Base-by-base conservation (phyloP, 2,113 vertebrate species). In the Odobenus rosmarus region DNA sequence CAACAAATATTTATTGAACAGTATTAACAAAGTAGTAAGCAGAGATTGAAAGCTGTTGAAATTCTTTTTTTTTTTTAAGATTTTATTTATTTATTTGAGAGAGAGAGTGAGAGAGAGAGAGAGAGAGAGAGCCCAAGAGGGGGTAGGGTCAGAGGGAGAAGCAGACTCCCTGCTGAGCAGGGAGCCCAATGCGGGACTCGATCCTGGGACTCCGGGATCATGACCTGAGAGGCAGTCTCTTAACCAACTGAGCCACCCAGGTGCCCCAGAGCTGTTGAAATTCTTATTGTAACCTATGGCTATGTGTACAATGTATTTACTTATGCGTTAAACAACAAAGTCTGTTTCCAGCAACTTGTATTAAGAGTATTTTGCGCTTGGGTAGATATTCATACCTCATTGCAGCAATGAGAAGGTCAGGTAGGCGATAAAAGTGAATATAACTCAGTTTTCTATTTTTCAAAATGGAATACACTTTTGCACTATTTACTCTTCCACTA, bases 401-500 rank as follows among this genome's bases (percentile, higher is more conserved):
- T 64, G 62, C 24, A 79, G 28, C 28, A 84, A 72, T 71, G 15
- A 82, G 61, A 57, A 79, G 33, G 46, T 67, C 23, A 61, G 7
- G 59, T 28, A 81, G 46, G 74, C 46, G 36, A 87, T 36, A 87
- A 90, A 33, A 26, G 36, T 39, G 26, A 80, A 86, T 14, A 79
- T 28, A 84, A 90, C 28, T 94, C 57, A 64, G n/a, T 77, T 93
- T 85, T 92, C n/a, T 86, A 23, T 33, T 85, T 93, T 95, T 61
- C 62, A 85, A 62, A 96, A 85, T 16, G 39, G n/a, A 69, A 79
- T 64, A 9, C 26, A 23, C 85, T 24, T 77, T 28, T 83, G 42
- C 23, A 79, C 53, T 83, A 88, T 77, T 77, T 61, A 88, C 28
- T 55, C 62, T 81, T 87, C 42, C 7, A 87, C 42, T 93, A 96